phyloP scores from a whole-genome alignment of 92 coral and sea anemone species.

The Metridium senile region DNA sequence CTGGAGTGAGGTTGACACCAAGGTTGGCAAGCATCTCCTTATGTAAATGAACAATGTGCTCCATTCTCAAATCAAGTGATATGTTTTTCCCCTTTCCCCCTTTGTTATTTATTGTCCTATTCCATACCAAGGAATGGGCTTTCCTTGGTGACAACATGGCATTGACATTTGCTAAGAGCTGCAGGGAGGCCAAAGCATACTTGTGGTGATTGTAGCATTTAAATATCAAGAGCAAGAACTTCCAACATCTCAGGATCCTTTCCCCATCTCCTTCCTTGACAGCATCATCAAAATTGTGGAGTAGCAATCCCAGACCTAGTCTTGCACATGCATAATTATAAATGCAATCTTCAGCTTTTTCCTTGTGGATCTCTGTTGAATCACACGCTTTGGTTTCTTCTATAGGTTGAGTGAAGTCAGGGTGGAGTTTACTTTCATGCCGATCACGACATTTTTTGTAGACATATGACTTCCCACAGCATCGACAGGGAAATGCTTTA shows the following conservation, averaged over 20 bases:
- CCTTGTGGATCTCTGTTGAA: background rate
- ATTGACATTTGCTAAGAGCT: conserved; percentile 24
- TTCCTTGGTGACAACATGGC: conserved; percentile 37
- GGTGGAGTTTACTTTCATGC: conserved; percentile 44
- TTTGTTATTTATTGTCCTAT: conserved; percentile 66
- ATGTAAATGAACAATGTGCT: conserved; percentile 46
- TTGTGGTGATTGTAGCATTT: conserved; percentile 46
- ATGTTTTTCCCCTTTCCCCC: conserved; percentile 66
- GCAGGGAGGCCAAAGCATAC: conserved; percentile 69
- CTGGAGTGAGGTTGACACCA: conserved; percentile 44
- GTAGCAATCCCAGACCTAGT: conserved; percentile 46
- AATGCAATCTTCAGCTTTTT: conserved; percentile 35
- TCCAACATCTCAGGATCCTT: conserved; percentile 53
- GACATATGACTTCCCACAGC: conserved; percentile 51
- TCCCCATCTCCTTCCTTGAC: conserved; percentile 74
- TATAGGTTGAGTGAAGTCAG: background rate
- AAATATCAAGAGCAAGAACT: conserved; percentile 42
- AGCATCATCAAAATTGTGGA: conserved; percentile 69
- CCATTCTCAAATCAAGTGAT: conserved; percentile 61
- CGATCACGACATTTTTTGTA: conserved; percentile 48
- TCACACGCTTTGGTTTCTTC: background rate
- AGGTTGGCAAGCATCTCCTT: conserved; percentile 63
- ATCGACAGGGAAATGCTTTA: conserved; percentile 22
- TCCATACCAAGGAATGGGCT: conserved; percentile 56
- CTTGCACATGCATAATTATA: conserved; percentile 57